Base-by-base conservation (phyloP, 2,888 invertebrate genomes). In the Willowsia nigromaculata region DNA sequence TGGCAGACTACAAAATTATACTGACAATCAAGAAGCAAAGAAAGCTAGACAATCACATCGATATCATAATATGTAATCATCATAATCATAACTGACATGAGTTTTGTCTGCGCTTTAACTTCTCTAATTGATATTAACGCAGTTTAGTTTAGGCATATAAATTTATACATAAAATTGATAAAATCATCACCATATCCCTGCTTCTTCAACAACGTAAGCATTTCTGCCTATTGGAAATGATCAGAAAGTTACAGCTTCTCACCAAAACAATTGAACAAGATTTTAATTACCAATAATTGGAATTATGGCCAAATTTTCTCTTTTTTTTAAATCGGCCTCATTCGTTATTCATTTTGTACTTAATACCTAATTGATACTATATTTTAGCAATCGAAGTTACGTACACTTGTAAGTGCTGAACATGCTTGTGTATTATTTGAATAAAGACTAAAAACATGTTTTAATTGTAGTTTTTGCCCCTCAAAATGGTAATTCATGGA, bases 221-320 rank as follows among this genome's bases (percentile, higher is more conserved):
- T 7, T n/a, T 74, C 22, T 25, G 18, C 11, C 22, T 74, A 84
- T 84, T 83, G 84, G 74, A 84, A 71, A 71, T 50, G 43, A 76
- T 74, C 85, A 85, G 85, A 85, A 78, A 85, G 78, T 62, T 85
- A 78, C n/a, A 47, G 27, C 40, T 74, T 85, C 53, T 68, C 33
- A 68, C 47, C 6, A 13, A 25, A 59, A 81, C 1, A 56, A 1
- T 56, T 2, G 5, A 80, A 37, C 65, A 65, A 68, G 53, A 27
- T 86, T 80, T 86, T 86, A 80, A 86, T 86, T 86, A 86, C 65
- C 86, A 78, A 86, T 86, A 47, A 62, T 30, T 78, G 53, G 25
- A 80, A 65, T 25, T 25, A 76, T 50, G 56, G 86, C 86, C 85
- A 80, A 86, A 71, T 71, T 71, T 86, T 86, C 74, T 86, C 86